Conservation (phyloP, 2,888 invertebrate species). For the Rhyacophila evoluta region DNA sequence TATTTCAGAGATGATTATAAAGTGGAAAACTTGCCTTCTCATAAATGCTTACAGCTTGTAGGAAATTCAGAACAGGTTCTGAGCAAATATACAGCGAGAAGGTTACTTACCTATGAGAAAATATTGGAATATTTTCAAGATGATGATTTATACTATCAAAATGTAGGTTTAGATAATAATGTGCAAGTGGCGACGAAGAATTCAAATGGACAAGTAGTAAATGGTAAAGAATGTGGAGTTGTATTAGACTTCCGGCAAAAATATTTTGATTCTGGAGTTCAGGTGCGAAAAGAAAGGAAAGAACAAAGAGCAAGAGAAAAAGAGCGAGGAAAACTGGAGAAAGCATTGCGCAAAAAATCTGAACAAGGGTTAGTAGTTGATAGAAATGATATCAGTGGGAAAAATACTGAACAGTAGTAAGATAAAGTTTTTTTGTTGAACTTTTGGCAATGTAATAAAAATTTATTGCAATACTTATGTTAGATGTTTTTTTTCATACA, state of each 20-base stretch:
- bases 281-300: slow-evolving; percentile 73
- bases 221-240: slow-evolving; percentile 56
- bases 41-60: slow-evolving; percentile 81
- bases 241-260: slow-evolving; percentile 73
- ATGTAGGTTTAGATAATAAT: slow-evolving; percentile 17
- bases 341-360: slow-evolving; percentile 33
- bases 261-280: slow-evolving; percentile 78
- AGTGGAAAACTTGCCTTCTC: slow-evolving; percentile 80
- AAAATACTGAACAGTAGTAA: neutral
- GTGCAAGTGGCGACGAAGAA: slow-evolving; percentile 54
- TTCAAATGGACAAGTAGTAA: neutral
- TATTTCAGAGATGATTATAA: slow-evolving; percentile 77
- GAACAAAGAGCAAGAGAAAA: slow-evolving; percentile 43
- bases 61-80: slow-evolving; percentile 92
- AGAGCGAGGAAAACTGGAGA: slow-evolving; percentile 42
- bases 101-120: slow-evolving; percentile 90
- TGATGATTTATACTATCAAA: neutral
- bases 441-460: no score
- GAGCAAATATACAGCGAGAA: slow-evolving; percentile 81
- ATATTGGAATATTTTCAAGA: slow-evolving; percentile 67
- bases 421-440: neutral
- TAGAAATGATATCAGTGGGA: neutral
- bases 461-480: no score
- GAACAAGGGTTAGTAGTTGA: neutral
- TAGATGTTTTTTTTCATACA: no score